These are phyloP conservation scores for Hyaena hyaena DNA, from an alignment of 2,113 vertebrate genomes.

Conservation along the genomic window DNA sequence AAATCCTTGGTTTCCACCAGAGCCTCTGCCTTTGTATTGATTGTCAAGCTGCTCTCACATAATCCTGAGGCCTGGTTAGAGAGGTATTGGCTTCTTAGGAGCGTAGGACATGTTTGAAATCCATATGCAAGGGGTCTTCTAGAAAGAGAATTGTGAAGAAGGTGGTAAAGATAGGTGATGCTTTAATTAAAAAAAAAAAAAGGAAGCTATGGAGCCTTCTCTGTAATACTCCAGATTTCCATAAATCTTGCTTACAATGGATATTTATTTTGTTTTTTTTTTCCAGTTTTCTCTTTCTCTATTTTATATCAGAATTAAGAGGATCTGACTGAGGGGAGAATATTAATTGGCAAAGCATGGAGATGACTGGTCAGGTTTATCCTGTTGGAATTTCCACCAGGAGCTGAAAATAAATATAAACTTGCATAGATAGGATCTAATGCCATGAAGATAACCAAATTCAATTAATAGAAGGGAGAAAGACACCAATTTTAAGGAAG, in stretches of 20 bases:
- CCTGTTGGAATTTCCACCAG: neutral
- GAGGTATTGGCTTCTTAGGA: neutral
- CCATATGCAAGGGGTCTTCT: neutral
- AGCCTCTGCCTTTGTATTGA: neutral
- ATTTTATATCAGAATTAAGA: neutral
- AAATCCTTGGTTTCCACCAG: neutral
- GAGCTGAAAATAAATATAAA: neutral
- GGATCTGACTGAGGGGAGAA: neutral
- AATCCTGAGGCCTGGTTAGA: neutral
- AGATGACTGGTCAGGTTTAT: neutral
- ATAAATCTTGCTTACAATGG: neutral
- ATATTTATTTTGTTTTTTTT: conserved; percentile 24
- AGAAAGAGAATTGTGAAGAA: neutral
- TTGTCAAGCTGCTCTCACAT: neutral
- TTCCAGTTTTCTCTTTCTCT: neutral
- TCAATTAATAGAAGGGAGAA: neutral
- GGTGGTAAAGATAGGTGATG: neutral
- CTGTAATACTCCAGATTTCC: neutral
- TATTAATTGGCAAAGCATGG: neutral
- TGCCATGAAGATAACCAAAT: neutral
- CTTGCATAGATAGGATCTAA: neutral
- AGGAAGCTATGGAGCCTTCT: neutral
- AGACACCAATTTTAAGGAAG: neutral
- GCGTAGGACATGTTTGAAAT: neutral
- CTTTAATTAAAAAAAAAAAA: neutral